Evolutionary conservation across 2,888 invertebrate species (phyloP), one percentile per base, ranked within the genome.

Genomic region (Caradrina kadenii): DNA sequence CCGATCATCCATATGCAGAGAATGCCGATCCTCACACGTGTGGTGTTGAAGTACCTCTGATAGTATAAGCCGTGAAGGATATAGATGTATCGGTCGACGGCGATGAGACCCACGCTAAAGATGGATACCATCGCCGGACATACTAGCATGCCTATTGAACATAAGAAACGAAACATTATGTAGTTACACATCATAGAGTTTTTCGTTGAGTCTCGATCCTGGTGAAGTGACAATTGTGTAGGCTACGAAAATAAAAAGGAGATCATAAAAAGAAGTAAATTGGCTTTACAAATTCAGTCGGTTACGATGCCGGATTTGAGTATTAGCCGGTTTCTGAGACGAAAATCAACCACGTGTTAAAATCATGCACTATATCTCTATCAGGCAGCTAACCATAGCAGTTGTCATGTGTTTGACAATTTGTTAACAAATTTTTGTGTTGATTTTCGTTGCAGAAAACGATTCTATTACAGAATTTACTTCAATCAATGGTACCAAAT

Each of bases 51-150:
- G 96, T 96, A 97, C 67, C 95, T 92, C 85, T 96, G 96, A 83
- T 97, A 97, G 85, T 97, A 96, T 19, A 97, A 87, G 0, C 97
- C 97, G 81, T 97, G 96, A 1, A 97, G 88, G 56, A 97, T 97
- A 86, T 96, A 97, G 55, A 97, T 94, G 83, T 96, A 97, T 42
- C 97, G 93, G 83, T 97, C 97, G 0, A 97, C 91, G 3, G 96
- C 97, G 39, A 97, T 97, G 13, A 97, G 88, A 1, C 96, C 97
- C 6, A 97, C 96, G 60, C 96, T 97, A 88, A 97, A 96, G 71
- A 97, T 96, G 0, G 97, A 97, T 13, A 96, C 96, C 87, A 97
- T 91, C 0, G 97, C 96, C 50, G 97, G 96, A 69, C 97, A 96
- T n/a, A 97, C 96, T 61, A 97, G 94, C 94, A 97, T 93, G 63